Evolutionary conservation across 2,797 vertebrate species (phyloP), one percentile per base, ranked within the genome.

Genomic region (Phoebastria nigripes): DNA sequence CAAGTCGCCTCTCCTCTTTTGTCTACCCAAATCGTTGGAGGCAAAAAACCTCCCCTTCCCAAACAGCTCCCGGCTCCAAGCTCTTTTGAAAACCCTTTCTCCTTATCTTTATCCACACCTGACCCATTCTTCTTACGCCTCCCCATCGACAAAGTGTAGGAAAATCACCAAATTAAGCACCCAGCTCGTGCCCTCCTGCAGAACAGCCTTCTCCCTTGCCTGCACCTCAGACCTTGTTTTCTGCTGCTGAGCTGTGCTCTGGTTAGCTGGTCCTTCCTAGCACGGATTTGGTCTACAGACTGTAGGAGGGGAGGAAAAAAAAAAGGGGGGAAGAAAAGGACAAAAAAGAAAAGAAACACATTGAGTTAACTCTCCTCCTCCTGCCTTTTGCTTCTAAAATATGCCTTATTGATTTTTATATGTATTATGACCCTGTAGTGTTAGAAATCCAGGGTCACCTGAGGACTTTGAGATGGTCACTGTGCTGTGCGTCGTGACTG

Each of bases 371-470:
- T 42, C 59, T 59, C 26, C 20, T 72, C 35, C 44, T 70, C 31
- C 42, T 56, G 54, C 56, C 42, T 58, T 74, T 54, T 26, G 35
- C 74, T 69, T 82, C 63, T 25, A 28, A 63, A 80, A 62, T 44
- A 72, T 3, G 55, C 62, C 66, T 72, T 19, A 9, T 9, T 28
- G 82, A 49, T 80, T 93, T 56, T n/a, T 16, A 25, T 29, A 11
- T 0, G 0, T 6, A 15, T 35, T 47, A 52, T 6, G 70, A 54
- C 15, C 69, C 79, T 6, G 11, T 3, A 52, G 46, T 5, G 1
- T 33, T 59, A 82, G 42, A 69, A 72, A 41, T 6, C 61, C 51
- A 74, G 44, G 86, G 82, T 80, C 77, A 63, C 42, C 54, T n/a
- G 49, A 92, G 92, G 81, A 93, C 92, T 89, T 9, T 5, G 67